phyloP scores from a whole-genome alignment of 1,140 invertebrate genomes.

The Tribolium madens region DNA sequence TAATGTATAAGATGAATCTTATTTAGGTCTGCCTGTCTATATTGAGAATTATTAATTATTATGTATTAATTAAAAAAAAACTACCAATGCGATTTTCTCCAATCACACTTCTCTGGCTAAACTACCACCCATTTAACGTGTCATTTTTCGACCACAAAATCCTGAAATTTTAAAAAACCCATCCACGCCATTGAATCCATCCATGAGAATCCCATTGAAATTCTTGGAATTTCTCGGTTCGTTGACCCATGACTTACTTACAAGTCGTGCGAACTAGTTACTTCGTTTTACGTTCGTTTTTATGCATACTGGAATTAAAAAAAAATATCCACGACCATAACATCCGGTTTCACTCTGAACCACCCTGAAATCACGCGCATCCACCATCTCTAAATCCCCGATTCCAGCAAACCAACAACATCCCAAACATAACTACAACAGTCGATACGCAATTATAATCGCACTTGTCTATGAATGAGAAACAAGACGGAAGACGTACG shows the following conservation, averaged over 20 bases:
- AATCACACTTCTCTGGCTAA: no score
- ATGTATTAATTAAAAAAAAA: no score
- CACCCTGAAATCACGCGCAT: no score
- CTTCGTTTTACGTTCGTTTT: constrained; percentile 26
- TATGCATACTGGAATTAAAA: constrained; percentile 24
- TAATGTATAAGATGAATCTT: no score
- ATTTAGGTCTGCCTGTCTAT: no score
- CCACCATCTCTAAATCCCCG: no score
- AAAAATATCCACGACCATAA: neutral
- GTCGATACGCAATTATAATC: constrained; percentile 29
- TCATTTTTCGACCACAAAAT: no score
- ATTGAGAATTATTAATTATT: no score
- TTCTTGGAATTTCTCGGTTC: constrained; percentile 24
- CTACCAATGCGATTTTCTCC: no score
- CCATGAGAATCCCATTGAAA: constrained; percentile 28
- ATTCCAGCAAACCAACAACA: no score
- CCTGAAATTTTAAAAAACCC: neutral
- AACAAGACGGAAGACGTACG: constrained; percentile 37
- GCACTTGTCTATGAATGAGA: constrained; percentile 48
- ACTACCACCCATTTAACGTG: no score
- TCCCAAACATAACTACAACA: neutral
- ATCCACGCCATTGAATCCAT: constrained; percentile 6
- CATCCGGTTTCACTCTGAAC: neutral
- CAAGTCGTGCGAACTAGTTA: constrained; percentile 33
- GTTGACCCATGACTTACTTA: constrained; percentile 21